Evolutionary conservation across 1,140 invertebrate genomes (phyloP).

Genomic region (Cephus cinctus): DNA sequence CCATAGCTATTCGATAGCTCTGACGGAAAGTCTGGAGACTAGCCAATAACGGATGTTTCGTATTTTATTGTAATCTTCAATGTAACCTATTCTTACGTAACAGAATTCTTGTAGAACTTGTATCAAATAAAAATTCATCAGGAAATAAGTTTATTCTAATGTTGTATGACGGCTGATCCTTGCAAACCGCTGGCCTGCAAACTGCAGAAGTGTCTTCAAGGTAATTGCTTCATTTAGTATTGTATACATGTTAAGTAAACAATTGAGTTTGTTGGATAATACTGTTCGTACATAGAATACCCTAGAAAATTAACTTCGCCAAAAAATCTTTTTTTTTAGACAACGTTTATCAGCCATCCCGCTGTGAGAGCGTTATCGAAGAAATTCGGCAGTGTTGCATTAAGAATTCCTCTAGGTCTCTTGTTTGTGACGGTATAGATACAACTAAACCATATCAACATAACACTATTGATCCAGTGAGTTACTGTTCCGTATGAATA

Average conservation of each 20-base stretch:
- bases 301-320: slow-evolving; percentile 3
- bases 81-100: too few relatives aligned
- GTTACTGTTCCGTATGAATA: slow-evolving; percentile 24
- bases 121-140: too few relatives aligned
- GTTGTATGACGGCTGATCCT: slow-evolving; percentile 60
- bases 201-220: slow-evolving; percentile 73
- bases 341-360: slow-evolving; percentile 66
- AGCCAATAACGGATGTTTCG: too few relatives aligned
- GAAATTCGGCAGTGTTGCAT: slow-evolving; percentile 66
- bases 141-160: too few relatives aligned
- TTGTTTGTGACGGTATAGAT: slow-evolving; percentile 68
- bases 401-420: slow-evolving; percentile 59
- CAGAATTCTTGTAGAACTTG: too few relatives aligned
- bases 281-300: slow-evolving; percentile 4
- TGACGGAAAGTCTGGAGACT: too few relatives aligned
- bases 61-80: too few relatives aligned
- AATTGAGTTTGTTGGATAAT: not conserved
- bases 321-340: slow-evolving; percentile 53
- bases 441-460: slow-evolving; percentile 53
- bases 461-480: slow-evolving; percentile 51
- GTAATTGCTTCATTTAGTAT: slow-evolving; percentile 61
- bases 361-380: slow-evolving; percentile 63
- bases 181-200: slow-evolving; percentile 74
- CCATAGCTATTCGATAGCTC: too few relatives aligned
- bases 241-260: slow-evolving; percentile 5